These are phyloP conservation scores for Manis pentadactyla DNA, from an alignment of 2,797 vertebrate genomes.

Conservation along the genomic window DNA sequence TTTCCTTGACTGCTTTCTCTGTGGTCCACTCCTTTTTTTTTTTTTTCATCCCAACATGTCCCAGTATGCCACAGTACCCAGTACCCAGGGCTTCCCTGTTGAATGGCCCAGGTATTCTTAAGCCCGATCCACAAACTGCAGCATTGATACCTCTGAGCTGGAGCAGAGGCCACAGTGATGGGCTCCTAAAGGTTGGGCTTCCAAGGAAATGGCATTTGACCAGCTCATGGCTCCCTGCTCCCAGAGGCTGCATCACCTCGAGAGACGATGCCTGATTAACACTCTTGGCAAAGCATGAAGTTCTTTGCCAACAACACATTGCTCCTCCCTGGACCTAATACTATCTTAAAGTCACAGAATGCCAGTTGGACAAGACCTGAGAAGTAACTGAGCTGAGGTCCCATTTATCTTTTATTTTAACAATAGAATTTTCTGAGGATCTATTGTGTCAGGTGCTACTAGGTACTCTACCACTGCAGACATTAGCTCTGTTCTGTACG, in stretches of 20 bases:
- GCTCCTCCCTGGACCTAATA: neutral
- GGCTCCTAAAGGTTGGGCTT: neutral
- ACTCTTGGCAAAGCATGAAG: neutral
- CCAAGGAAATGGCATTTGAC: neutral
- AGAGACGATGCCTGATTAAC: neutral
- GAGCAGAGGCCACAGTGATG: neutral
- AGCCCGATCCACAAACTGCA: neutral
- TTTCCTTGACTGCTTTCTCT: neutral
- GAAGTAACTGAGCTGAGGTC: neutral
- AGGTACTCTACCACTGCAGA: neutral
- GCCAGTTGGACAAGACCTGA: neutral
- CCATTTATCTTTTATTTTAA: neutral
- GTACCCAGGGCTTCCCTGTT: neutral
- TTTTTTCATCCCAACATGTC: neutral
- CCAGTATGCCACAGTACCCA: neutral
- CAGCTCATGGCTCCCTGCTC: neutral
- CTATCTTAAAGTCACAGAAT: neutral
- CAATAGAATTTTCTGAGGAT: neutral
- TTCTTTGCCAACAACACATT: neutral
- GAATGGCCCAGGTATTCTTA: neutral
- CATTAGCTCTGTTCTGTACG: neutral
- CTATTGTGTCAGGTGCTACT: neutral
- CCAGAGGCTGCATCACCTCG: rapidly evolving
- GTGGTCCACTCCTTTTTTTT: neutral
- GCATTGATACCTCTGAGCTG: neutral